Evolutionary conservation across 2,888 invertebrate species (phyloP).

Genomic region (Seladonia tumulorum): DNA sequence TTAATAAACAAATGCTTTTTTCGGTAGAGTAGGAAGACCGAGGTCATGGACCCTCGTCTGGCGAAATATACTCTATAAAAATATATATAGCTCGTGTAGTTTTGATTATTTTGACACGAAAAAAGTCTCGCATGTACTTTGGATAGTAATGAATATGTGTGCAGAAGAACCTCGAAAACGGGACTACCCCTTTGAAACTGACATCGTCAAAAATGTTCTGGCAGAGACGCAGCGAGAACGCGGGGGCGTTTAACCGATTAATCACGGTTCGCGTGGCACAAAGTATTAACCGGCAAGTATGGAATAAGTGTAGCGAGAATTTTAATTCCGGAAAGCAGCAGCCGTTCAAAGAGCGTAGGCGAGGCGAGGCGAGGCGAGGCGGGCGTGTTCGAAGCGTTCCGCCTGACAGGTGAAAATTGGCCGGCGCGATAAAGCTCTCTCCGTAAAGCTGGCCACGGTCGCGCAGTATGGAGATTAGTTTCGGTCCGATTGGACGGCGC

Average conservation of each 20-base stretch:
- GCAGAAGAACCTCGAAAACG: neutral
- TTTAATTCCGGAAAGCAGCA: slow-evolving; percentile 10
- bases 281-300: neutral
- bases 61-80: too few species aligned
- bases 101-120: neutral
- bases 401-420: slow-evolving; percentile 13
- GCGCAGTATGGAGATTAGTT: slow-evolving; percentile 4
- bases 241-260: neutral
- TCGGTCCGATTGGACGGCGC: slow-evolving; percentile 14
- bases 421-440: neutral
- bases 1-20: too few species aligned
- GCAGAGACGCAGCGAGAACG: neutral
- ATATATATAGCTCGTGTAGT: too few species aligned
- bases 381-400: neutral
- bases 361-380: neutral
- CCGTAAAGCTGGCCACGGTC: neutral
- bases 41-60: too few species aligned
- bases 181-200: neutral
- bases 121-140: neutral
- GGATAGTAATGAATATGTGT: too few species aligned
- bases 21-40: too few species aligned
- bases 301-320: slow-evolving; percentile 5
- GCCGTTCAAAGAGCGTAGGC: neutral
- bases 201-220: neutral
- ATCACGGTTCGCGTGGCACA: neutral